phyloP scores from a whole-genome alignment of 2,888 invertebrate genomes.

The Leptinotarsa peninsularis region DNA sequence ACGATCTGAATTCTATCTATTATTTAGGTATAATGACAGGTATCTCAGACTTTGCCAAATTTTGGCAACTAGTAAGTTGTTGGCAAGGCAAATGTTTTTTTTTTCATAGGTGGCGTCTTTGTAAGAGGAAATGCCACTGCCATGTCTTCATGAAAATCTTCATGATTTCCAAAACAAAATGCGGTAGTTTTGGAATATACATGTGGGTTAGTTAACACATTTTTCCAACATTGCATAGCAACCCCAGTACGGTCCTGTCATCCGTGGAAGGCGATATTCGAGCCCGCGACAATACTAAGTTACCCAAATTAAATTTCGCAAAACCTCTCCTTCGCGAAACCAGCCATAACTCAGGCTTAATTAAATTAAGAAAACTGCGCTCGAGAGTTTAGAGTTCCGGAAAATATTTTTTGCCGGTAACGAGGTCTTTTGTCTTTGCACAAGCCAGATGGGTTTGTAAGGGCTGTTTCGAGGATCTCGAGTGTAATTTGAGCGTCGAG shows the following conservation, averaged over 20 bases:
- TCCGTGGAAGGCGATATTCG: constrained; percentile 55
- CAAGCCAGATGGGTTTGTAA: constrained; percentile 58
- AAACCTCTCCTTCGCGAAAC: constrained; percentile 41
- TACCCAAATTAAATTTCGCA: constrained; percentile 61
- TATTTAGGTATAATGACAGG: too few relatives aligned
- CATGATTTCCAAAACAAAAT: too few relatives aligned
- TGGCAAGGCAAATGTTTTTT: too few relatives aligned
- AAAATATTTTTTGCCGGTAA: constrained; percentile 61
- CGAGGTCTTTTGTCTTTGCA: constrained; percentile 62
- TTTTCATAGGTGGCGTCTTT: too few relatives aligned
- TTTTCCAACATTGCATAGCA: too few relatives aligned
- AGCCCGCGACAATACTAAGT: constrained; percentile 64
- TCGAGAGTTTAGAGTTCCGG: constrained; percentile 48
- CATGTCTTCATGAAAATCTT: too few relatives aligned
- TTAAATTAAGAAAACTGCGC: constrained; percentile 61
- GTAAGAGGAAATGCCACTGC: too few relatives aligned
- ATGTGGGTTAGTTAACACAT: too few relatives aligned
- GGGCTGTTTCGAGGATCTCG: constrained; percentile 36
- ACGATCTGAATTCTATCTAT: too few relatives aligned
- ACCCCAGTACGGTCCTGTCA: constrained; percentile 3
- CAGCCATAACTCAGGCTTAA: constrained; percentile 56
- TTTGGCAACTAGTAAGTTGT: too few relatives aligned
- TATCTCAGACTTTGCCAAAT: too few relatives aligned
- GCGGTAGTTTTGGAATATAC: too few relatives aligned
- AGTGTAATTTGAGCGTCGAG: constrained; percentile 37